Percentiles rank a stretch among this genome's conserved stretches.
Conservation (phyloP, 1,140 invertebrate genomes). For the Drosophila nebulosa region DNA sequence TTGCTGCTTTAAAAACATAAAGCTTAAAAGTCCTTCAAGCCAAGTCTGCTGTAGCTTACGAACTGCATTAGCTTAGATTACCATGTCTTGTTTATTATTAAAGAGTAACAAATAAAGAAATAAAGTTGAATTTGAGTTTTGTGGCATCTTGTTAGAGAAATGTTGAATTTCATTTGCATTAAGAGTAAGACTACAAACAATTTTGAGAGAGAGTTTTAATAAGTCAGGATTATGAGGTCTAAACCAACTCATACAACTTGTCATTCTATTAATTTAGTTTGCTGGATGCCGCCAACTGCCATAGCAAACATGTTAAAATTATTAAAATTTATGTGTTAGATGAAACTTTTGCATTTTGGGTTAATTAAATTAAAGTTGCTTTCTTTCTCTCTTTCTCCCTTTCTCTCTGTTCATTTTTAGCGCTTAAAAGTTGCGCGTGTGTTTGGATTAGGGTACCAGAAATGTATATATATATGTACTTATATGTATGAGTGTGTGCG, state of each 20-base stretch:
- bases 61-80: not conserved
- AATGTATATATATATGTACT: not conserved
- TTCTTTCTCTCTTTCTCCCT: not conserved
- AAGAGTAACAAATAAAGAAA: not conserved
- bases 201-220: no score
- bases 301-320: not conserved
- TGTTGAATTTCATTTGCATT: not conserved
- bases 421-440: constrained; percentile 3
- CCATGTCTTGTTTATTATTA: not conserved
- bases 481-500: no score
- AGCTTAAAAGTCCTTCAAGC: constrained; percentile 2
- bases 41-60: not conserved
- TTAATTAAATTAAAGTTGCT: constrained; percentile 72
- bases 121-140: no score
- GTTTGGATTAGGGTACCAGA: constrained; percentile 41
- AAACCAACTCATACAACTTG: no score
- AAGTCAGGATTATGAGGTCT: no score
- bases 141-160: no score
- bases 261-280: no score
- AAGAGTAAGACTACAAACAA: no score
- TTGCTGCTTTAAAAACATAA: constrained; percentile 25
- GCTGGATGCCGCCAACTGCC: not conserved
- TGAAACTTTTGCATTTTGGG: constrained; percentile 2
- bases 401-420: not conserved
- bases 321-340: not conserved